Evolutionary conservation across 2,113 vertebrate species (phyloP).

Genomic region (Tragelaphus imberbis): DNA sequence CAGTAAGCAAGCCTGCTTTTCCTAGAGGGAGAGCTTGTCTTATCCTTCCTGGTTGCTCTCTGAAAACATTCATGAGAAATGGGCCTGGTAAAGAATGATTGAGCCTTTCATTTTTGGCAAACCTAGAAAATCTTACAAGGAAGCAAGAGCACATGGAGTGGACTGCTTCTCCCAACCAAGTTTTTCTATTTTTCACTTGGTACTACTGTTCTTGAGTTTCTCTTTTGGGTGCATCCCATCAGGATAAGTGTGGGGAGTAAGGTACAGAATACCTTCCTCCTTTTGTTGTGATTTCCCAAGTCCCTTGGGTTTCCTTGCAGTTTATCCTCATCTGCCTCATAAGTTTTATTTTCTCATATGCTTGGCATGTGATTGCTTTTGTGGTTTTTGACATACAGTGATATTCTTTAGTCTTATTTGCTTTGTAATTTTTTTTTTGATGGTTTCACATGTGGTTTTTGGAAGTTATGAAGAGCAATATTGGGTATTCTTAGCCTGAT

Average conservation of each 20-base stretch:
- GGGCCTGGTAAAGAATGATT: background rate
- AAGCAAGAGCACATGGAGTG: background rate
- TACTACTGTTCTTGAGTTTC: background rate
- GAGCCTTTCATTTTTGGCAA: background rate
- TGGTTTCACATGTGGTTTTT: background rate
- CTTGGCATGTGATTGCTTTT: background rate
- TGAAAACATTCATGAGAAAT: background rate
- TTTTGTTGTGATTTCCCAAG: background rate
- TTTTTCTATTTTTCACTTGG: background rate
- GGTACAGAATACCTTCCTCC: background rate
- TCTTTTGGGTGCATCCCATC: fast-evolving
- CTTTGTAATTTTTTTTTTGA: background rate
- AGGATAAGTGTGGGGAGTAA: background rate
- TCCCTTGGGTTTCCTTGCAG: background rate
- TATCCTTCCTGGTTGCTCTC: background rate
- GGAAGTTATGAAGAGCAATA: background rate
- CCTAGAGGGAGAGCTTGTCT: background rate
- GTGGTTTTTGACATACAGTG: background rate
- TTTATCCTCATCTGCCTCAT: background rate
- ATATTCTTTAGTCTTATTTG: background rate
- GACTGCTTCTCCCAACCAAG: background rate
- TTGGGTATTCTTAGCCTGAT: background rate
- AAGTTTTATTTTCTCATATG: background rate
- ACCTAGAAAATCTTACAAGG: background rate
- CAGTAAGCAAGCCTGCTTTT: background rate